Evolutionary conservation across 2,797 vertebrate genomes (phyloP).

Genomic region (Lagorchestes hirsutus): DNA sequence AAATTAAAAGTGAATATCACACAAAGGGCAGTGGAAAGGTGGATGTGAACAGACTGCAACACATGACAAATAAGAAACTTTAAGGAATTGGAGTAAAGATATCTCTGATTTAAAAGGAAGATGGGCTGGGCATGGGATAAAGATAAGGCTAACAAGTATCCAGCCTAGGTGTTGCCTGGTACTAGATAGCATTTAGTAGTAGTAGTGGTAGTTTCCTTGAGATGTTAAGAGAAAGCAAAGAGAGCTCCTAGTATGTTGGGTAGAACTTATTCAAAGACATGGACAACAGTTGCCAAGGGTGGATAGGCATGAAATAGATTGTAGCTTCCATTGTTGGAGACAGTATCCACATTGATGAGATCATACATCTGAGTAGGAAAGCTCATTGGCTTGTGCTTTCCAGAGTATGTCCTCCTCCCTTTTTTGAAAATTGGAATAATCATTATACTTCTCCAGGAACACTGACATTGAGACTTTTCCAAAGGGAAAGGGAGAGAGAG

Average conservation of each 20-base stretch:
- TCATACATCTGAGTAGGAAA: neutral
- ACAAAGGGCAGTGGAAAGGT: neutral
- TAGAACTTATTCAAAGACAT: neutral
- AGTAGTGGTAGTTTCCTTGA: neutral
- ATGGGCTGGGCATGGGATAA: neutral
- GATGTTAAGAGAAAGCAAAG: neutral
- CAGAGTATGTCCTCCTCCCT: neutral
- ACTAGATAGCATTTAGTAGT: neutral
- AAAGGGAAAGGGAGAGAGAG: neutral
- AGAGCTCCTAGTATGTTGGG: neutral
- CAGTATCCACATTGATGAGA: neutral
- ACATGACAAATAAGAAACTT: neutral
- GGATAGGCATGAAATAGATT: neutral
- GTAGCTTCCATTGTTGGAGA: neutral
- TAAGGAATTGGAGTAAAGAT: neutral
- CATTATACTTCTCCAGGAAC: neutral
- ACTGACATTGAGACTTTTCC: neutral
- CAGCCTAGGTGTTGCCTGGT: neutral
- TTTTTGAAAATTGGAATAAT: neutral
- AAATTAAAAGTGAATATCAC: neutral
- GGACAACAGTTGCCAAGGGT: neutral
- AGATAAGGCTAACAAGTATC: neutral
- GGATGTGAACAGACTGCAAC: neutral
- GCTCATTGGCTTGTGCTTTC: neutral
- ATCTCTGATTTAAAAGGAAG: neutral